Conservation (phyloP, 2,113 vertebrate genomes). For the Vimba vimba region DNA sequence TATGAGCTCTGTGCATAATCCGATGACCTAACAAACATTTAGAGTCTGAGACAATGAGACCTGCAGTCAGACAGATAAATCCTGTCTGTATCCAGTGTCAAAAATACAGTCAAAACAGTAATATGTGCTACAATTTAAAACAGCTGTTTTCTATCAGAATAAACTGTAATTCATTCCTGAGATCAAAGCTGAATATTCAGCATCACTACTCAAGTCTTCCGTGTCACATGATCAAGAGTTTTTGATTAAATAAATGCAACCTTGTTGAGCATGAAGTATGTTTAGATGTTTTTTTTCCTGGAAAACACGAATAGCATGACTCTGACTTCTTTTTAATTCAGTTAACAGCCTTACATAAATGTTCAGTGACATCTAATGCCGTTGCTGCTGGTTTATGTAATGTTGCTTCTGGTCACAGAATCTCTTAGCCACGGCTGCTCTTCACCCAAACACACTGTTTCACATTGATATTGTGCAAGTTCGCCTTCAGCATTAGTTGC, state of each 20-base stretch:
- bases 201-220: no score
- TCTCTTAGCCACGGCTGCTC: background rate
- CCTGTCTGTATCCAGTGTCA: background rate
- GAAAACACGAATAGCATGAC: background rate
- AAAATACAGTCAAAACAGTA: no score
- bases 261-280: no score
- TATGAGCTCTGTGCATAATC: background rate
- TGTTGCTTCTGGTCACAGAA: constrained; percentile 15
- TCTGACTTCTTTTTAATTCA: background rate
- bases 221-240: no score
- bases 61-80: background rate
- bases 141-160: no score
- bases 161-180: no score
- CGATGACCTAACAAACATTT: background rate
- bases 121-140: no score
- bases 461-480: background rate
- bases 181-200: no score
- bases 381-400: constrained; percentile 6
- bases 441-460: background rate
- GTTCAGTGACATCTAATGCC: constrained; percentile 20
- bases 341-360: constrained; percentile 4
- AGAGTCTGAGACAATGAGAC: background rate
- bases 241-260: no score
- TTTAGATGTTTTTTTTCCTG: background rate
- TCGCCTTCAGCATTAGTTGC: background rate